These are phyloP conservation scores for Lampris megalopsis DNA, from an alignment of 2,113 vertebrate species.

Conservation along the genomic window DNA sequence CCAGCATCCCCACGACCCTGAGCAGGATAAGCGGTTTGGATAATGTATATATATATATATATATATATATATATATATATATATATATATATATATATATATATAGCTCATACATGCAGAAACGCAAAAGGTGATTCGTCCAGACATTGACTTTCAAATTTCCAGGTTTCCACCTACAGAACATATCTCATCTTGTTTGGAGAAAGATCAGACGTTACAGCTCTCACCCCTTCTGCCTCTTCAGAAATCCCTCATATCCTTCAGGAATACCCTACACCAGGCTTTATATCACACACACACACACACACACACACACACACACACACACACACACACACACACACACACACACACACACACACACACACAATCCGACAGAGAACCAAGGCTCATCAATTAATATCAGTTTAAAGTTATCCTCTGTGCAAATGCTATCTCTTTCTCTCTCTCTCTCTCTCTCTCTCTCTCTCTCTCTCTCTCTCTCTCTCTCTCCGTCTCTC, in stretches of 20 bases:
- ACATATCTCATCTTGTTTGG: background rate
- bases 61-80: too few relatives aligned
- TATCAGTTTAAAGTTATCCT: conserved; percentile 41
- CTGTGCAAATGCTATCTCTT: conserved; percentile 24
- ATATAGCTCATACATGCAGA: too few relatives aligned
- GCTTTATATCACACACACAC: conserved; percentile 2
- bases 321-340: background rate
- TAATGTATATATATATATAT: too few relatives aligned
- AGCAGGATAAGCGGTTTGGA: too few relatives aligned
- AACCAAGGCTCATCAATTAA: conserved; percentile 41
- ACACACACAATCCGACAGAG: conserved; percentile 11
- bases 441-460: conserved; percentile 6
- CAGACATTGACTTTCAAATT: too few relatives aligned
- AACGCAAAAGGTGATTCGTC: background rate
- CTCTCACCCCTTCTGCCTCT: background rate
- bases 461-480: conserved; percentile 6
- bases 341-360: background rate
- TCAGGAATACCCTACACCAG: background rate
- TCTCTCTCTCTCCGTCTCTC: background rate
- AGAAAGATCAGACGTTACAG: background rate
- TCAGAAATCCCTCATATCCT: background rate
- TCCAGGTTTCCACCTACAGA: background rate
- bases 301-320: background rate
- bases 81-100: too few relatives aligned
- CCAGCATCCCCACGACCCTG: too few relatives aligned